Evolutionary conservation across 2,113 vertebrate species (phyloP).

Genomic region (Hypocryptadius cinnamomeus): DNA sequence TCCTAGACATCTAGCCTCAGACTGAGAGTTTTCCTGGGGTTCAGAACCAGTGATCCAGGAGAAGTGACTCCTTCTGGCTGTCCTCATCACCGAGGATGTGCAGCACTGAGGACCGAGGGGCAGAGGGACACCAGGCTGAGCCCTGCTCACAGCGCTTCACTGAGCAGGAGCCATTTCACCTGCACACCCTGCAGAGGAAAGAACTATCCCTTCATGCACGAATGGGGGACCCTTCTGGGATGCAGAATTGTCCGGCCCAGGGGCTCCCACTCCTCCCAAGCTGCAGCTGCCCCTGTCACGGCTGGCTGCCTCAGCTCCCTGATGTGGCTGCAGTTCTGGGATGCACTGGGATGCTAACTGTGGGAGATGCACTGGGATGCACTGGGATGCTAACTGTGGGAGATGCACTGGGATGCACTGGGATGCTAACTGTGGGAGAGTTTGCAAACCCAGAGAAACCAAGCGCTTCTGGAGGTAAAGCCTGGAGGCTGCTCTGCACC

Average conservation of each 20-base stretch:
- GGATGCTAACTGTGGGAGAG: background rate
- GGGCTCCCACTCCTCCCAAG: background rate
- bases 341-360: background rate
- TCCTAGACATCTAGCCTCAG: background rate
- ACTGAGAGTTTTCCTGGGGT: background rate
- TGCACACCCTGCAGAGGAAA: background rate
- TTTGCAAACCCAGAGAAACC: background rate
- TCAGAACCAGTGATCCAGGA: background rate
- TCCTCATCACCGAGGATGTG: fast-evolving
- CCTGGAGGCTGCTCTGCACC: background rate
- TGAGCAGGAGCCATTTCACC: background rate
- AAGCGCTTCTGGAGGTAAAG: background rate
- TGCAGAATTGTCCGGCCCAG: background rate
- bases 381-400: too few species aligned
- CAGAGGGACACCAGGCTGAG: background rate
- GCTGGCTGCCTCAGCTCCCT: background rate
- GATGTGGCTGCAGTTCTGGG: background rate
- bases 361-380: background rate
- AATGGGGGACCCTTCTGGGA: background rate
- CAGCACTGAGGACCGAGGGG: background rate
- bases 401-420: background rate
- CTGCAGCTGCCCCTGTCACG: background rate
- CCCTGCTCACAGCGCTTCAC: background rate
- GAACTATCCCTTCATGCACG: background rate
- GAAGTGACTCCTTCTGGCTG: background rate